These are phyloP conservation scores for Sternarchorhynchus goeldii DNA, from an alignment of 2,797 vertebrate species.

Conservation along the genomic window DNA sequence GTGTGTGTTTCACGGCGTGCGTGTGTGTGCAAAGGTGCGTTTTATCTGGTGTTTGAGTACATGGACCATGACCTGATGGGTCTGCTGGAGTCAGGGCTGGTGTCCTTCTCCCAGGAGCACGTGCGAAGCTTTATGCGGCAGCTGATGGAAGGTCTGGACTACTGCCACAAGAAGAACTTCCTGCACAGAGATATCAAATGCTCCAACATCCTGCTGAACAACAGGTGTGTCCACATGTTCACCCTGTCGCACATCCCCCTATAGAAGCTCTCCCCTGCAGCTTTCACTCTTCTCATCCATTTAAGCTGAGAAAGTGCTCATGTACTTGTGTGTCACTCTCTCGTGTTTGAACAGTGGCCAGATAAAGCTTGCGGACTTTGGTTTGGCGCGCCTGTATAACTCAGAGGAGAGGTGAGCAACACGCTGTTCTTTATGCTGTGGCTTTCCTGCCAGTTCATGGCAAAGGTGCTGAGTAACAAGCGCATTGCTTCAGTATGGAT, in stretches of 20 bases:
- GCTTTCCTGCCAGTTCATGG: no score
- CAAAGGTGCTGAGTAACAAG: no score
- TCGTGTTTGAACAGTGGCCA: constrained; percentile 81
- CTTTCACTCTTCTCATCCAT: no score
- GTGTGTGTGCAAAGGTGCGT: constrained; percentile 80
- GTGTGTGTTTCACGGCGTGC: not conserved
- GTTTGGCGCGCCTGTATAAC: constrained; percentile 95
- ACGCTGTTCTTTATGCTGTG: not conserved
- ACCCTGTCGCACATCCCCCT: no score
- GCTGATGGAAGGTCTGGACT: constrained; percentile 98
- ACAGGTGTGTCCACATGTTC: constrained; percentile 77
- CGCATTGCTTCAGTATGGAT: no score
- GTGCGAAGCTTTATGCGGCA: constrained; percentile 99
- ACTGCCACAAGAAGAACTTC: constrained; percentile 99
- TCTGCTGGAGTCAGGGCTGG: constrained; percentile 95
- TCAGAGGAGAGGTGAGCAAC: constrained; percentile 94
- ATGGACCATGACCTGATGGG: constrained; percentile 99
- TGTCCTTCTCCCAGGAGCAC: constrained; percentile 98
- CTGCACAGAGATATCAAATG: constrained; percentile 98
- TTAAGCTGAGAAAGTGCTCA: not conserved
- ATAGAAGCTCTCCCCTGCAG: no score
- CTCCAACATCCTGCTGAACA: constrained; percentile 98
- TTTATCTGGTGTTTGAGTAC: constrained; percentile 99
- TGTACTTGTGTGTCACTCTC: constrained; percentile 14
- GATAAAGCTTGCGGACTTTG: constrained; percentile 98